phyloP scores from a whole-genome alignment of 2,113 vertebrate genomes.

The Irena cyanogastra region DNA sequence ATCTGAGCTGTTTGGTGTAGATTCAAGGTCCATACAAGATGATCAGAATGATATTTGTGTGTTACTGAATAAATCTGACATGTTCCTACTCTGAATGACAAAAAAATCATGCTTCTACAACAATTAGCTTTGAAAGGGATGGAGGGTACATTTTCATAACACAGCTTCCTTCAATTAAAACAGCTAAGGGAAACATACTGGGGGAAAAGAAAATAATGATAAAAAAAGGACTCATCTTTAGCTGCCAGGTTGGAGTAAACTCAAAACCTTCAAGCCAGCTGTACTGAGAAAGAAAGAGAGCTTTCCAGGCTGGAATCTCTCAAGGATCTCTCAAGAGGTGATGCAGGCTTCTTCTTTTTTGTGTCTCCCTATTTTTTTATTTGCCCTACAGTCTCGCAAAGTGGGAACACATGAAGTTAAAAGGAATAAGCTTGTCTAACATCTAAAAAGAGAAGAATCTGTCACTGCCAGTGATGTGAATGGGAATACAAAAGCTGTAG shows the following conservation, averaged over 20 bases:
- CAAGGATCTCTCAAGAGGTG: background rate
- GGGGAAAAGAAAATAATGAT: background rate
- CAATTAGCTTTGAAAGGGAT: background rate
- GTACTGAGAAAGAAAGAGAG: background rate
- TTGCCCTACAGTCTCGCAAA: background rate
- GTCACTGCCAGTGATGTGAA: conserved; percentile 14
- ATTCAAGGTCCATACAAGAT: background rate
- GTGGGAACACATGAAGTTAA: background rate
- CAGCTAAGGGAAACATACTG: background rate
- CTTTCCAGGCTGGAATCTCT: background rate
- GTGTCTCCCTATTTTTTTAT: background rate
- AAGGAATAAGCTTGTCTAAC: conserved; percentile 11
- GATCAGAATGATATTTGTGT: background rate
- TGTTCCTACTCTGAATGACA: background rate
- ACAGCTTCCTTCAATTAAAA: background rate
- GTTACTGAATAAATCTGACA: background rate
- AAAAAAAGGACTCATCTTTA: background rate
- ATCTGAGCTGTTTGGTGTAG: background rate
- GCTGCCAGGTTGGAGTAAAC: background rate
- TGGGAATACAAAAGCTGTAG: conserved; percentile 15
- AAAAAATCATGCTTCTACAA: background rate
- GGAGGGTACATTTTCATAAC: background rate
- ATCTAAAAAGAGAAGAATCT: conserved; percentile 39
- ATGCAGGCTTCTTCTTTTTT: background rate
- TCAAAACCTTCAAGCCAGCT: conserved; percentile 12